Evolutionary conservation across 53 echinoderm and acorn worm species (phyloP), one percentile per base, ranked within the genome.

Genomic region (Temnopleurus reevesii): DNA sequence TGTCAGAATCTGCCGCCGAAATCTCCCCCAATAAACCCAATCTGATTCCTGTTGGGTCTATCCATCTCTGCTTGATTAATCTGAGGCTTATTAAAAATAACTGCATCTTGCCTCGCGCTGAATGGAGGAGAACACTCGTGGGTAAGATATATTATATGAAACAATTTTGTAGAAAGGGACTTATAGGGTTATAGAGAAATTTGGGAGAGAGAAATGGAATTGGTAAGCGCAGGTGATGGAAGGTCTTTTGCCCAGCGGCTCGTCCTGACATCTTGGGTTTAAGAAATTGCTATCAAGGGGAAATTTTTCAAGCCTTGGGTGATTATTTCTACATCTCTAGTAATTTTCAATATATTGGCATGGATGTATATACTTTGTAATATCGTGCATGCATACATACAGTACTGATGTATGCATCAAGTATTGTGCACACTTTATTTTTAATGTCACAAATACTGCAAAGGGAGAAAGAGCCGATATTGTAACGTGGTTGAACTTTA

Each of bases 171-270:
- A n/a, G 71, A 71, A 43, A 41, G n/a, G 71, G 41, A 41, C 71
- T 71, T 23, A 38, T 63, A 13, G 15, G 31, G 15, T 61, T 61
- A 27, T 30, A 13, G 63, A 63, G 15, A 21, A 41, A 71, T 41
- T 71, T 4, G 34, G 19, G 8, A 21, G 8, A 71, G 71, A 10
- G 3, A n/a, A 41, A 13, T n/a, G n/a, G n/a, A n/a, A n/a, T n/a
- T n/a, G n/a, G n/a, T n/a, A n/a, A 21, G 71, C 41, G 71, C 71
- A 71, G 71, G 71, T 71, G 71, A 19, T 71, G n/a, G n/a, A n/a
- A 0, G 43, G 19, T 2, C 38, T 71, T 41, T 43, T 41, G n/a
- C 71, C 71, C 71, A 23, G n/a, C 71, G 71, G 71, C 71, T 36
- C 71, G 1, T 38, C n/a, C 19, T 2, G 71, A 8, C 36, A 71